Percentiles rank a stretch among this genome's conserved stretches.
Evolutionary conservation across 1,140 invertebrate genomes (phyloP).

Genomic region (Drosophila simulans): DNA sequence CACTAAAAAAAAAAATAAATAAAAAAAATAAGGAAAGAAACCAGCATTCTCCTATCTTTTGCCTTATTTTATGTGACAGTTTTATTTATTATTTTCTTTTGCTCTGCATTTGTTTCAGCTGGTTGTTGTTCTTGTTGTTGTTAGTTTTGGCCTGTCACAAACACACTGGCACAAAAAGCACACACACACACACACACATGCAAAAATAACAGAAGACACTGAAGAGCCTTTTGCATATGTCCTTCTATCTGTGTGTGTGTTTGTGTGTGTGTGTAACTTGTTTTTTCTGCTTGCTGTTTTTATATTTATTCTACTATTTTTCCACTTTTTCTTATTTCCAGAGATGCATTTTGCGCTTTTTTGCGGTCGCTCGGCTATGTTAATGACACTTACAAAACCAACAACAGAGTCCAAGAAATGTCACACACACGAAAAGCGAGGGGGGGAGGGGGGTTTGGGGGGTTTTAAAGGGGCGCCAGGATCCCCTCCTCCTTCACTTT

Average conservation of each 20-base stretch:
- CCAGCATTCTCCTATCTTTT: slow-evolving; percentile 33
- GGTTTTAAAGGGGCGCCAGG: background rate
- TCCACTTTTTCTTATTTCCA: slow-evolving; percentile 42
- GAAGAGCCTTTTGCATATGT: slow-evolving; percentile 58
- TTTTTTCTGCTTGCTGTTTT: slow-evolving; percentile 25
- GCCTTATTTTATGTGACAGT: slow-evolving; percentile 71
- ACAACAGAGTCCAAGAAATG: slow-evolving; percentile 34
- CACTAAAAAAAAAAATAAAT: slow-evolving; percentile 27
- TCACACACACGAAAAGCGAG: slow-evolving; percentile 1
- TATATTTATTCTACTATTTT: slow-evolving; percentile 38
- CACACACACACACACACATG: slow-evolving; percentile 9
- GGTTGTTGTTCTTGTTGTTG: slow-evolving; percentile 30
- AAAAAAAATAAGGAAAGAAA: slow-evolving; percentile 8
- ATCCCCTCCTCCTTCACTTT: no score
- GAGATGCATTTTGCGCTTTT: slow-evolving; percentile 80
- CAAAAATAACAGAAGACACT: slow-evolving; percentile 13
- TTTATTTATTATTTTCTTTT: slow-evolving; percentile 65
- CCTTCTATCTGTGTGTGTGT: slow-evolving; percentile 14
- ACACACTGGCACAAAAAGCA: slow-evolving; percentile 23
- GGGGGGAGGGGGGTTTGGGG: background rate
- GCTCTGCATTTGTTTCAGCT: slow-evolving; percentile 41
- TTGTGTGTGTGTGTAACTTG: slow-evolving; percentile 4
- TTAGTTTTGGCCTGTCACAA: slow-evolving; percentile 53
- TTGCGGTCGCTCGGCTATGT: slow-evolving; percentile 80
- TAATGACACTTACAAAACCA: slow-evolving; percentile 73